These are phyloP conservation scores for Adelognathus sp. DNA, from an alignment of 2,888 invertebrate species.

Conservation along the genomic window DNA sequence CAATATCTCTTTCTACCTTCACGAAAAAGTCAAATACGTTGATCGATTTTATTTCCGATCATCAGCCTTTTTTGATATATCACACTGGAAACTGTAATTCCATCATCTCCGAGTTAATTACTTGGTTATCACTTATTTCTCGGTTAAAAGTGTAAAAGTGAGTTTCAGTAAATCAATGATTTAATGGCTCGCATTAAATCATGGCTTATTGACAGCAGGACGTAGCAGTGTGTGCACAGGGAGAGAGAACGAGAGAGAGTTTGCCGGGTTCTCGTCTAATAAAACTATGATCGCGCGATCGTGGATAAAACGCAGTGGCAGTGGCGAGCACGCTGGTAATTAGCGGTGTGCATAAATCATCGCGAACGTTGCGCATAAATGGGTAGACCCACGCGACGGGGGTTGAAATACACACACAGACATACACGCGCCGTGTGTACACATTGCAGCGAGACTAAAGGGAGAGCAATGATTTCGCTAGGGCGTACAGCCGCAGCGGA, in stretches of 20 bases:
- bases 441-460: constrained; percentile 28
- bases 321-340: constrained; percentile 77
- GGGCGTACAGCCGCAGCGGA: constrained; percentile 44
- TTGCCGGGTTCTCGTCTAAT: constrained; percentile 66
- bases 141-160: too few relatives aligned
- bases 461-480: constrained; percentile 46
- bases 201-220: not conserved
- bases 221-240: not conserved
- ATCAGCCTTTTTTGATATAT: too few relatives aligned
- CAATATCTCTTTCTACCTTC: too few relatives aligned
- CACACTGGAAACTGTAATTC: too few relatives aligned
- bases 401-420: not conserved
- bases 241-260: not conserved
- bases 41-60: too few relatives aligned
- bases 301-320: constrained; percentile 75
- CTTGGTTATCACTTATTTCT: too few relatives aligned
- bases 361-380: constrained; percentile 75
- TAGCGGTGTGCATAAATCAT: constrained; percentile 81
- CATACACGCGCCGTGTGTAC: too few relatives aligned
- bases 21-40: too few relatives aligned
- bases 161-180: not conserved
- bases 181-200: not conserved
- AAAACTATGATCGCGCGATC: constrained; percentile 76
- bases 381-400: constrained; percentile 69
- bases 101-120: too few relatives aligned